Evolutionary conservation across 2,888 invertebrate species (phyloP).

Genomic region (Scaptomyza caliginosa): DNA sequence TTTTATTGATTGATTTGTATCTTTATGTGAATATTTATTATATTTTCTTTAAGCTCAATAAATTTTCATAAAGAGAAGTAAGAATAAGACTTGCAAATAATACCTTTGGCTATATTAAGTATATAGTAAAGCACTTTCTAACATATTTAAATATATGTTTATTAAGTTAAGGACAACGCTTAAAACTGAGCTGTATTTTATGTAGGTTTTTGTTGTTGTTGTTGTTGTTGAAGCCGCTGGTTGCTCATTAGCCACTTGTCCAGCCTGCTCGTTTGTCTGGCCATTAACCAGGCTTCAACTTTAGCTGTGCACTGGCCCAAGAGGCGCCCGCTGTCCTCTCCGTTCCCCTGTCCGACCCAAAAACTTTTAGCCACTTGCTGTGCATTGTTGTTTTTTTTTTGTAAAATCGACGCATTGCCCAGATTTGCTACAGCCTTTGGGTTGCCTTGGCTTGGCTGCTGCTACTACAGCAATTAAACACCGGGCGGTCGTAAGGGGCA

Average conservation of each 20-base stretch:
- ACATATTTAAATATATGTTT: no score
- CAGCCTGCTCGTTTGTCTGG: constrained; percentile 62
- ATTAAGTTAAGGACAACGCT: no score
- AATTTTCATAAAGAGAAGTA: no score
- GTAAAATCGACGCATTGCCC: constrained; percentile 45
- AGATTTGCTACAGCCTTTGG: not conserved
- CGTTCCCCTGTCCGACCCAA: constrained; percentile 34
- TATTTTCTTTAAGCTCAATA: no score
- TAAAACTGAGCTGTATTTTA: constrained; percentile 1
- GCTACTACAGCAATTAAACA: constrained; percentile 65
- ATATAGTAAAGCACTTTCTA: no score
- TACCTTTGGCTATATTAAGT: no score
- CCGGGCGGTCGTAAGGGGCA: constrained; percentile 42
- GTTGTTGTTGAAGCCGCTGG: constrained; percentile 18
- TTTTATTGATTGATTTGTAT: no score
- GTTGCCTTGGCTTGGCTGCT: not conserved
- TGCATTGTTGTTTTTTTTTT: constrained; percentile 45
- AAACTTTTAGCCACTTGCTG: constrained; percentile 64
- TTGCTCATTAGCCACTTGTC: constrained; percentile 69
- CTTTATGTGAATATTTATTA: no score
- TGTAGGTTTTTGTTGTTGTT: not conserved
- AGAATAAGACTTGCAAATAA: no score
- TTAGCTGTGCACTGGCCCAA: constrained; percentile 26
- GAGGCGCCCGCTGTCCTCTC: not conserved
- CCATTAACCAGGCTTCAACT: constrained; percentile 65